Evolutionary conservation across 1,140 invertebrate species (phyloP).

Genomic region (Diorhabda elongata): DNA sequence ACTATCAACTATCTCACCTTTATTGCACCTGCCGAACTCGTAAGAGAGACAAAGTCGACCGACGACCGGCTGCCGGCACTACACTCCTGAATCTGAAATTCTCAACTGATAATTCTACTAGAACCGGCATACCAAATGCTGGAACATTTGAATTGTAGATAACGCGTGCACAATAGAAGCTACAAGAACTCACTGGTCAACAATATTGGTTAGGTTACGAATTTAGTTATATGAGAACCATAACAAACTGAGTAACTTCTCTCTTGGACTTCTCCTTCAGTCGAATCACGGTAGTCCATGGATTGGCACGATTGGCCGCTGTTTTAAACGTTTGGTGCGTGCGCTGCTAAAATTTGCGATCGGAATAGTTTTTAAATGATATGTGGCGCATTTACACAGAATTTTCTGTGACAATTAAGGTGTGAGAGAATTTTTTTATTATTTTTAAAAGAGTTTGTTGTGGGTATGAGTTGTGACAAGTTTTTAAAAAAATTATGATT

Average conservation of each 20-base stretch:
- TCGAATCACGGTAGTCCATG: slow-evolving; percentile 19
- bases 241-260: neutral
- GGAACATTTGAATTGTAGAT: no score
- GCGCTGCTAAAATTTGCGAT: neutral
- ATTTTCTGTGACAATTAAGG: neutral
- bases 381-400: neutral
- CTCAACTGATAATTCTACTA: neutral
- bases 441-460: neutral
- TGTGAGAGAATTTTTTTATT: neutral
- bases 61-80: slow-evolving; percentile 4
- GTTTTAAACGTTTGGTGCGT: slow-evolving; percentile 4
- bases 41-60: slow-evolving; percentile 8
- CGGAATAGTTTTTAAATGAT: no score
- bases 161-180: no score
- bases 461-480: neutral
- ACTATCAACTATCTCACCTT: slow-evolving; percentile 21
- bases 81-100: no score
- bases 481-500: neutral
- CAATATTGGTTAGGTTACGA: no score
- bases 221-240: neutral
- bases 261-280: slow-evolving; percentile 10
- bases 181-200: no score
- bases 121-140: neutral
- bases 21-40: slow-evolving; percentile 17
- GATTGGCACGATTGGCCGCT: slow-evolving; percentile 10